A percentile compares a stretch with the other conserved stretches of the same genome.
These are phyloP conservation scores for Noctua fimbriata DNA, from an alignment of 2,888 invertebrate genomes.

Conservation along the genomic window DNA sequence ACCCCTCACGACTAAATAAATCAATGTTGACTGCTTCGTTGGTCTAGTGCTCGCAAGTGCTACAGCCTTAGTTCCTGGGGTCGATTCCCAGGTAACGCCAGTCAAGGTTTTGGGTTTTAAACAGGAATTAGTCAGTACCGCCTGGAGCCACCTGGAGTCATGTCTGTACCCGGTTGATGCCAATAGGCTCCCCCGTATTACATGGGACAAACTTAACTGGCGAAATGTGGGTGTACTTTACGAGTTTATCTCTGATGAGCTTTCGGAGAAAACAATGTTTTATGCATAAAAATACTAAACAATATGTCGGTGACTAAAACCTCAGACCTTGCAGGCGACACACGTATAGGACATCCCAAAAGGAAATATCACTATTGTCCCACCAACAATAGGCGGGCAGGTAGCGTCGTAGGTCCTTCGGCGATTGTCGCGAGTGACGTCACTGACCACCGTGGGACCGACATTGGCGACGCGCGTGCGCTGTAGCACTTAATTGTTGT, in stretches of 20 bases:
- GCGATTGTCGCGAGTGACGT: slow-evolving; percentile 74
- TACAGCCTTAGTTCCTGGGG: background rate
- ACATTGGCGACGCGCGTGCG: slow-evolving; percentile 78
- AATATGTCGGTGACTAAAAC: slow-evolving; percentile 59
- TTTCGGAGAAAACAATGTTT: background rate
- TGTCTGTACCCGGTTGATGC: background rate
- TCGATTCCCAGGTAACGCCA: background rate
- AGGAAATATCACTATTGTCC: slow-evolving; percentile 77
- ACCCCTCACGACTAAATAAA: background rate
- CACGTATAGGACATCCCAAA: slow-evolving; percentile 71
- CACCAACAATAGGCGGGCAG: slow-evolving; percentile 72
- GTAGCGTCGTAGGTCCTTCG: slow-evolving; percentile 72
- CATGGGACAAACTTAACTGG: background rate
- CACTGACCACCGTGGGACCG: slow-evolving; percentile 84
- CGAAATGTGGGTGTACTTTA: background rate
- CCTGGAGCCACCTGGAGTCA: background rate
- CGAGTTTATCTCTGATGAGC: background rate
- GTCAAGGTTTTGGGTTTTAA: background rate
- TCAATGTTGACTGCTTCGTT: background rate
- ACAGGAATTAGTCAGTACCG: too few relatives aligned
- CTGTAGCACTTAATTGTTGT: slow-evolving; percentile 60
- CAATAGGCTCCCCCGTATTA: background rate
- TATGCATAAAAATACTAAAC: slow-evolving; percentile 50
- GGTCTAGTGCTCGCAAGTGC: background rate
- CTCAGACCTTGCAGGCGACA: slow-evolving; percentile 69